A percentile compares a stretch with the other conserved stretches of the same genome.
Evolutionary conservation across 2,797 vertebrate genomes (phyloP).

Genomic region (Nyctibius grandis): DNA sequence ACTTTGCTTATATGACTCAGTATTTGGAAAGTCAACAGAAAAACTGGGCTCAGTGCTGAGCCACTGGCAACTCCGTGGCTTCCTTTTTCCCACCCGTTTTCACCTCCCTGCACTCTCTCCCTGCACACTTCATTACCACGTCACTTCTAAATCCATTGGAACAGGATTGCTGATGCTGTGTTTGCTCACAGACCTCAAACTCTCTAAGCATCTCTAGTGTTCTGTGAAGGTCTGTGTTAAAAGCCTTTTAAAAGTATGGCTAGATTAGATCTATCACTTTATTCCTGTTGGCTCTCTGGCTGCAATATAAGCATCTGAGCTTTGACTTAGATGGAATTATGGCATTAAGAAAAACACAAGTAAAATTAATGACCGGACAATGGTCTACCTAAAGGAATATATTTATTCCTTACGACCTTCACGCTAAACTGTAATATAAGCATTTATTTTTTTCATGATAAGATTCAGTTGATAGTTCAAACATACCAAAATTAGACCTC

Average conservation of each 20-base stretch:
- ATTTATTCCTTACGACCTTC: neutral
- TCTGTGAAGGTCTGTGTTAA: neutral
- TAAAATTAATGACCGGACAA: neutral
- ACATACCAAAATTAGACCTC: neutral
- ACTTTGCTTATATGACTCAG: neutral
- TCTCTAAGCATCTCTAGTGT: neutral
- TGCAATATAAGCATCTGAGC: neutral
- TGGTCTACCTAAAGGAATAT: neutral
- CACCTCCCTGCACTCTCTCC: neutral
- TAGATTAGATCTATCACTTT: slow-evolving; percentile 2
- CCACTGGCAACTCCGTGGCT: neutral
- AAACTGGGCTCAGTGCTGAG: neutral
- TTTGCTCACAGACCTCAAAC: neutral
- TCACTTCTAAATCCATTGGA: neutral
- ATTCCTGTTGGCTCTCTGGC: neutral
- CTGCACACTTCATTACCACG: neutral
- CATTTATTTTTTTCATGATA: neutral
- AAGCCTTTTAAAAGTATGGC: neutral
- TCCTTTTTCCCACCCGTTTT: neutral
- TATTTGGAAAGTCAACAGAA: neutral
- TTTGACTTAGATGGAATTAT: neutral
- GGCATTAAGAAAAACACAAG: slow-evolving; percentile 11
- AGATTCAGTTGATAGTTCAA: neutral
- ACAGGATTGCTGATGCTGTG: neutral
- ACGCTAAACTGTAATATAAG: neutral